Conservation (phyloP, 2,113 vertebrate species). For the Halichoerus grypus region DNA sequence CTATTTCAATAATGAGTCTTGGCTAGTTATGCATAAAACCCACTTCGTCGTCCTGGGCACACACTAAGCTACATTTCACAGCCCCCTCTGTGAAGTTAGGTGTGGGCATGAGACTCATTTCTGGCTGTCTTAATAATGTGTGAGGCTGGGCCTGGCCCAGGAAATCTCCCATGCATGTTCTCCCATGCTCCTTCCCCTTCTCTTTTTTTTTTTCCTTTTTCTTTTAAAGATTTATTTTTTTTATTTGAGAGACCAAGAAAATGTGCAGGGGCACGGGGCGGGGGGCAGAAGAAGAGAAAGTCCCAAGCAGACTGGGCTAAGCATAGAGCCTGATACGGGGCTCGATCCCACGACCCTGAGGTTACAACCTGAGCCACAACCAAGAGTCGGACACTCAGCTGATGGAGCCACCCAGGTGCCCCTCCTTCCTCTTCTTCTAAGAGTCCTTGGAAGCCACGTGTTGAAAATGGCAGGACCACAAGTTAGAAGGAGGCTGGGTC, state of each 20-base stretch:
- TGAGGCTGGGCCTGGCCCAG: neutral
- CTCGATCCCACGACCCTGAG: neutral
- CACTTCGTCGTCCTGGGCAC: neutral
- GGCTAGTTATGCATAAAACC: neutral
- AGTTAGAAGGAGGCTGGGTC: neutral
- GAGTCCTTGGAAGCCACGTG: neutral
- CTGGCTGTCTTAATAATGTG: neutral
- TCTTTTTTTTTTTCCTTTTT: neutral
- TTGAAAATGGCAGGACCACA: neutral
- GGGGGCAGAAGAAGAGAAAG: neutral
- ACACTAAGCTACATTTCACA: neutral
- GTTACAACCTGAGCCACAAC: neutral
- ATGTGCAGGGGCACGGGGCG: rapidly evolving
- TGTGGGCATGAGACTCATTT: neutral
- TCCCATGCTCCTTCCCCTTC: neutral
- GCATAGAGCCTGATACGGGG: neutral
- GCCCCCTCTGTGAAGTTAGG: neutral
- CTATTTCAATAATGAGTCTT: neutral
- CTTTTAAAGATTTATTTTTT: neutral
- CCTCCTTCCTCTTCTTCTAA: neutral
- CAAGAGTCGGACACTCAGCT: neutral
- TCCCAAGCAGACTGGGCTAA: neutral
- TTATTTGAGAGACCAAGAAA: neutral
- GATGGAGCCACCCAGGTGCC: neutral
- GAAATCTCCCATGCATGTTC: neutral